Evolutionary conservation across 2,113 vertebrate genomes (phyloP).

Genomic region (Clarias batrachus): DNA sequence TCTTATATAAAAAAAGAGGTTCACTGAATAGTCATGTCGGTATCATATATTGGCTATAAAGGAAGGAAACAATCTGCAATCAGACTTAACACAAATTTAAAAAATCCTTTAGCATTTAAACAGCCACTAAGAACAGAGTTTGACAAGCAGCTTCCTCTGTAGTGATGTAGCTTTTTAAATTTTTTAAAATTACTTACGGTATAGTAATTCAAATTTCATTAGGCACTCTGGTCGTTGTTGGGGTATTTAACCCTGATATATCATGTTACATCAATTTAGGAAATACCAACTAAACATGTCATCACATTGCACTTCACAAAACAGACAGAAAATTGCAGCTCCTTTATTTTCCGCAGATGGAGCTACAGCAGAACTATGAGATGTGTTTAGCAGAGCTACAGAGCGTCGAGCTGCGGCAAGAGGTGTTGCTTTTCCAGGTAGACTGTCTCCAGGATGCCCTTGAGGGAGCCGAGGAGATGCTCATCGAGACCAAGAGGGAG

Average conservation of each 20-base stretch:
- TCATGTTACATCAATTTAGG: no score
- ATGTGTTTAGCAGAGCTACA: slow-evolving; percentile 71
- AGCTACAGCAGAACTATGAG: slow-evolving; percentile 72
- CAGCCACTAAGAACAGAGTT: no score
- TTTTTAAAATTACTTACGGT: no score
- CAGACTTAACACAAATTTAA: no score
- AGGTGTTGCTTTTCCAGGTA: slow-evolving; percentile 75
- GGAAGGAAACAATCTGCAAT: not conserved
- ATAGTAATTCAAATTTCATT: not conserved
- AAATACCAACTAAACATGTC: not conserved
- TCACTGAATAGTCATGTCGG: not conserved
- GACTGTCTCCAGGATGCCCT: slow-evolving; percentile 75
- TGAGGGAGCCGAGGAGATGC: slow-evolving; percentile 74
- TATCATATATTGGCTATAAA: not conserved
- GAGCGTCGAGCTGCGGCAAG: slow-evolving; percentile 72
- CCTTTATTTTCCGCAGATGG: slow-evolving; percentile 57
- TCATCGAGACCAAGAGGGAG: slow-evolving; percentile 73
- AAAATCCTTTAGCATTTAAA: no score
- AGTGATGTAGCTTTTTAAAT: no score
- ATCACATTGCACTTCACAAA: not conserved
- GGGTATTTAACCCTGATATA: not conserved
- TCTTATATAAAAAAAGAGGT: not conserved
- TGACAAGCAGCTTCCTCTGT: no score
- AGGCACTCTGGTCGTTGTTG: not conserved
- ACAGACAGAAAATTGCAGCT: not conserved